Percentiles rank a stretch among this genome's conserved stretches.
Evolutionary conservation across 2,888 invertebrate genomes (phyloP).

Genomic region (Protophormia terraenovae): DNA sequence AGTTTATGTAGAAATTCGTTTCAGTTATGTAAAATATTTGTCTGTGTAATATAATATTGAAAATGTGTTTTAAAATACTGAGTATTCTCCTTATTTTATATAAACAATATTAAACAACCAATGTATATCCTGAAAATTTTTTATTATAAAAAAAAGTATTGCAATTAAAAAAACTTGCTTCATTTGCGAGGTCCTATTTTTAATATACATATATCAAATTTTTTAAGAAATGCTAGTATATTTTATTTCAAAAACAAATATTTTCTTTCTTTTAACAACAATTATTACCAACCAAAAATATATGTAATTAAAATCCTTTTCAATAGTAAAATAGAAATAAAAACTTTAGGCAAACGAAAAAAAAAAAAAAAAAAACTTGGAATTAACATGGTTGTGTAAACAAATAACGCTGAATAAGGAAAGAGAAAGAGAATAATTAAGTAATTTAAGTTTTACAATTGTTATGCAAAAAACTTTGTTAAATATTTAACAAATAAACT

Average conservation of each 20-base stretch:
- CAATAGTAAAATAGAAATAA: neutral
- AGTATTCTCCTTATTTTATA: no score
- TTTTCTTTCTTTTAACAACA: neutral
- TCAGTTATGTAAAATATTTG: no score
- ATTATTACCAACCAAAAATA: neutral
- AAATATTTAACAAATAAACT: slow-evolving; percentile 41
- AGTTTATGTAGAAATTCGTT: no score
- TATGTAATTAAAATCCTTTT: neutral
- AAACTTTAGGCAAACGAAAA: neutral
- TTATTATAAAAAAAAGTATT: no score
- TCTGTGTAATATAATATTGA: no score
- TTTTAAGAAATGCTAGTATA: neutral
- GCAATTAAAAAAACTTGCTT: no score
- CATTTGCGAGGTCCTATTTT: no score
- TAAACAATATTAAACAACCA: no score
- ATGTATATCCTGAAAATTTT: no score
- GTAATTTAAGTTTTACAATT: slow-evolving; percentile 59
- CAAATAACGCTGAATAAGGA: neutral
- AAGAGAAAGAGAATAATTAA: slow-evolving; percentile 50
- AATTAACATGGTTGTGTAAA: neutral
- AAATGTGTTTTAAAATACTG: no score
- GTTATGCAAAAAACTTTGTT: slow-evolving; percentile 50
- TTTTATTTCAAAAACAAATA: neutral
- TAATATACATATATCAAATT: no score
- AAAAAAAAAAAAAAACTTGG: neutral